A percentile compares a stretch with the other conserved stretches of the same genome.
These are phyloP conservation scores for Cydia strobilella DNA, from an alignment of 1,140 invertebrate genomes.

Conservation along the genomic window DNA sequence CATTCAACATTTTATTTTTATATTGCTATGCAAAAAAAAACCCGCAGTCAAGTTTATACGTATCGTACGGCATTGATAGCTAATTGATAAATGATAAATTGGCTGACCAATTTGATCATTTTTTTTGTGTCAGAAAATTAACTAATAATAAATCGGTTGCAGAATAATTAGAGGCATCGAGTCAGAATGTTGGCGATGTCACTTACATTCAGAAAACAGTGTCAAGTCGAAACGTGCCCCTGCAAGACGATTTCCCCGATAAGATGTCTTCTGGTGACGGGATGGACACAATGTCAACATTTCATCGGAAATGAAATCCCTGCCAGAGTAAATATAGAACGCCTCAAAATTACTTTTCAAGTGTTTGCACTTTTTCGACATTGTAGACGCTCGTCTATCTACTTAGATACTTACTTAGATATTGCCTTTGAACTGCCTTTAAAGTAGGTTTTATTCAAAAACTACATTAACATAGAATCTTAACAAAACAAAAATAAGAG, in stretches of 20 bases:
- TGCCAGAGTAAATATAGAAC: conserved; percentile 7
- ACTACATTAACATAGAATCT: conserved; percentile 14
- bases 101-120: too few species aligned
- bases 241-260: conserved; percentile 9
- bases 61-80: too few species aligned
- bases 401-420: background rate
- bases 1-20: too few species aligned
- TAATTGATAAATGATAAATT: too few species aligned
- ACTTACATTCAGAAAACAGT: background rate
- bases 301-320: conserved; percentile 22
- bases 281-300: conserved; percentile 25
- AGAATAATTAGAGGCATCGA: too few species aligned
- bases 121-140: too few species aligned
- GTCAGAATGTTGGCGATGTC: background rate
- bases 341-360: conserved; percentile 27
- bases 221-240: background rate
- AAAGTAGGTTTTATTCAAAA: conserved; percentile 25
- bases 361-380: conserved; percentile 25
- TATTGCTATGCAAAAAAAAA: too few species aligned
- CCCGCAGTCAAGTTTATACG: too few species aligned
- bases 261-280: background rate
- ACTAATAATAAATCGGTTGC: too few species aligned
- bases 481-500: conserved; percentile 18
- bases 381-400: background rate
- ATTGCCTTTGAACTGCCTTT: background rate